Evolutionary conservation across 2,797 vertebrate genomes (phyloP), one percentile per base, ranked within the genome.

Genomic region (Poeciliopsis presidionis): DNA sequence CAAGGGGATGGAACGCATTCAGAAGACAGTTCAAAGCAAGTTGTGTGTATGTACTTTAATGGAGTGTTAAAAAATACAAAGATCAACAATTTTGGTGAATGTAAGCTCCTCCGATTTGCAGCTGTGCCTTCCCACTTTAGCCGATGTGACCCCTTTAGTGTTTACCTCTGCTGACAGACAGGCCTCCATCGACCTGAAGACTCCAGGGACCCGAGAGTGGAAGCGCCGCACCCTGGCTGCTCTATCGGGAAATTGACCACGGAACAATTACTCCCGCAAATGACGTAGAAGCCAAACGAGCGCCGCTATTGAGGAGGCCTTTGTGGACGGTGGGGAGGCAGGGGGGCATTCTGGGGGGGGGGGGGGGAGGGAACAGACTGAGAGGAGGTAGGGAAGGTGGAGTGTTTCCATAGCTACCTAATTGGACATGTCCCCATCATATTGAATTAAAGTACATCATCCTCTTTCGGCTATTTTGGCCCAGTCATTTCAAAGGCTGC

Each of bases 321-420:
- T 81, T 78, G 69, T 55, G 75, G 72, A 63, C 75, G 69, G 28
- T 71, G 8, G 36, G 1, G 36, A 20, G 33, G 33, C 6, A n/a
- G 33, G 18, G 61, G 16, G 30, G 2, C 30, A 30, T 7, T 51
- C 16, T 5, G 6, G 36, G 36, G 4, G 36, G 36, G 5, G 30
- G 8, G 33, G 18, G 49, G 77, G 36, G n/a, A 51, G 49, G 77
- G 39, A 78, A 59, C 46, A 36, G 30, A 47, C 59, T 18, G 20
- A 41, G 59, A 76, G 61, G 71, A 82, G 65, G 72, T 57, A 80
- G 63, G 65, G 77, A 77, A 77, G 74, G 81, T 78, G 75, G 78
- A 79, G 84, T 33, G 88, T 91, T 91, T 87, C 90, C 85, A 91
- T 90, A 79, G 86, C 59, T 74, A 90, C 87, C 73, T 89, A 86